Evolutionary conservation across 2,888 invertebrate species (phyloP).

Genomic region (Nemotelus nigrinus): DNA sequence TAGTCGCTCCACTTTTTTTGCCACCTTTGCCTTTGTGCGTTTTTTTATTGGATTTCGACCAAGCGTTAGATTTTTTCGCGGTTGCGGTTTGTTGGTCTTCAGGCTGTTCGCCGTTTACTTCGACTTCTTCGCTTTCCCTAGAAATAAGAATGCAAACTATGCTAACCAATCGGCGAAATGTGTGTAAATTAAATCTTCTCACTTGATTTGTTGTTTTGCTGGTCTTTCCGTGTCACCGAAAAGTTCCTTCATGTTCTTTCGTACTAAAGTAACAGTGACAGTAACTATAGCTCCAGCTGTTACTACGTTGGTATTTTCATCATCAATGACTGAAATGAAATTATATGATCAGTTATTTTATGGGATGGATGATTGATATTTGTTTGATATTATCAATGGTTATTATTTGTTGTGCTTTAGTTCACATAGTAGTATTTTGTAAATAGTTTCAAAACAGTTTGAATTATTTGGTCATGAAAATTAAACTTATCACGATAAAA

Average conservation of each 20-base stretch:
- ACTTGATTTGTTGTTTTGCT: constrained; percentile 73
- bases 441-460: too few species aligned
- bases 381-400: constrained; percentile 12
- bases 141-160: constrained; percentile 29
- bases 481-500: too few species aligned
- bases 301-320: constrained; percentile 95
- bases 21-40: constrained; percentile 73
- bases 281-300: constrained; percentile 98
- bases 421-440: too few species aligned
- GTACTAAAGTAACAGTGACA: constrained; percentile 86
- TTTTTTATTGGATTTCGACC: constrained; percentile 77
- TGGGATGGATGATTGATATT: neutral
- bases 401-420: too few species aligned
- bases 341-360: neutral
- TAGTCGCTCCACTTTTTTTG: constrained; percentile 61
- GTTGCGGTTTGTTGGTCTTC: constrained; percentile 61
- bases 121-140: constrained; percentile 64
- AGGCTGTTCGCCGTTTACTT: constrained; percentile 62
- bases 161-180: neutral
- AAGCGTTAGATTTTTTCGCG: constrained; percentile 81
- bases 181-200: constrained; percentile 54
- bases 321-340: constrained; percentile 84
- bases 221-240: constrained; percentile 81
- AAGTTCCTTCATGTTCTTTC: constrained; percentile 84
- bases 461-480: too few species aligned